Conservation (phyloP, 2,888 invertebrate species). For the Idaea biselata region DNA sequence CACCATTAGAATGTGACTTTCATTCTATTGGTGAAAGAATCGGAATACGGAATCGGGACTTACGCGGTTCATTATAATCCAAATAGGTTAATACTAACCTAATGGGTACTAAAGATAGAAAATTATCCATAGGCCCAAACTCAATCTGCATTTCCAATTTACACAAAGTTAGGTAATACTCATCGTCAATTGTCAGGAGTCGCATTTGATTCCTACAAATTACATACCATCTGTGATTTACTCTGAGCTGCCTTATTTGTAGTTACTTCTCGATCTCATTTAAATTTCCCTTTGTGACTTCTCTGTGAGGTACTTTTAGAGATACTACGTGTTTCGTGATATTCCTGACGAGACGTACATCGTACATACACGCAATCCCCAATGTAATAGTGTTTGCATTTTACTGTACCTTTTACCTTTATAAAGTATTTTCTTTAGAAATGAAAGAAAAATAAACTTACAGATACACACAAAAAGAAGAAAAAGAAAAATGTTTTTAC, state of each 20-base stretch:
- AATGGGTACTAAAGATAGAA: neutral
- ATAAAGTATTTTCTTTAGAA: neutral
- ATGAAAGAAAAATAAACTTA: neutral
- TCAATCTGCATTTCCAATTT: neutral
- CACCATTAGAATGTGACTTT: too few relatives aligned
- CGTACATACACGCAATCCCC: neutral
- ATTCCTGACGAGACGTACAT: neutral
- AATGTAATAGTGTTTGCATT: neutral
- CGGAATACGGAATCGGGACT: too few relatives aligned
- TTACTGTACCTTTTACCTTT: neutral
- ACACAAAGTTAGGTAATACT: too few relatives aligned
- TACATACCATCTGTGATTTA: neutral
- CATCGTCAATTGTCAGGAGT: neutral
- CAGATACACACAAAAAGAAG: neutral
- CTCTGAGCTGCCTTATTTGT: neutral
- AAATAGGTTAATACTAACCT: neutral
- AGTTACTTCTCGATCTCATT: conserved; percentile 3
- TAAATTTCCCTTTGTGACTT: neutral
- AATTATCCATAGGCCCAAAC: neutral
- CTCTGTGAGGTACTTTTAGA: neutral
- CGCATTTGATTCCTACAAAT: neutral
- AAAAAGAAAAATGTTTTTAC: neutral
- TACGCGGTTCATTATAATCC: neutral
- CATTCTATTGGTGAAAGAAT: too few relatives aligned
- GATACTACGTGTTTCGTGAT: neutral